Base-by-base conservation (phyloP, 2,888 invertebrate genomes). In the Toxonevra muliebris region DNA sequence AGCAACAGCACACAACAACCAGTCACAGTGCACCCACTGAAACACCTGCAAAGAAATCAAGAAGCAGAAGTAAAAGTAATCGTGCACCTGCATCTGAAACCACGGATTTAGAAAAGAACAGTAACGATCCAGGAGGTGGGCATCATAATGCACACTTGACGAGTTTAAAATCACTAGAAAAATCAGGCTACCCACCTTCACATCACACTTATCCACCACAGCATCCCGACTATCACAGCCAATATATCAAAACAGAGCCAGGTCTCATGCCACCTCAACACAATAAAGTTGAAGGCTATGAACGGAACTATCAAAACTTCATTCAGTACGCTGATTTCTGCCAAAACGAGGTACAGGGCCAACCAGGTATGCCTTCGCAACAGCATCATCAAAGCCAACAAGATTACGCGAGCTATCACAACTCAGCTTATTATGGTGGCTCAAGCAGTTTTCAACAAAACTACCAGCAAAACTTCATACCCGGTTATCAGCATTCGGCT, bases 271-370 rank as follows among this genome's bases (percentile, higher is more conserved):
- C 83, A 0, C 81, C 79, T 40, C 82, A 83, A 58, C 80, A 79
- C 65, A 84, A 82, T 48, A 85, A 85, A 75, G 84, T 85, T 82
- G 85, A 86, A 73, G 85, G 85, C 20, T 85, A 85, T 65, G 85
- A 86, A 70, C 81, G 85, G 1, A 86, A 86, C 76, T 86, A 86
- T 71, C 85, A 86, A 74, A 86, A 86, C 70, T 86, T 86, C 65
- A 85, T 86, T 50, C 85, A 85, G 60, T 86, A 86, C 64, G 86
- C 85, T 8, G 86, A 86, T 72, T 85, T 83, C 72, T 85, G 85
- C 68, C 85, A 85, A 71, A 84, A 84, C 67, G 84, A 85, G 61
- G 80, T 81, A 1, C 84, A 84, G 69, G 79, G 80, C 1, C 79
- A 83, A 69, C 77, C 81, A 19, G 79, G 78, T 61, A 67, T 68